Evolutionary conservation across 2,888 invertebrate species (phyloP).

Genomic region (Caenorhabditis auriculariae): DNA sequence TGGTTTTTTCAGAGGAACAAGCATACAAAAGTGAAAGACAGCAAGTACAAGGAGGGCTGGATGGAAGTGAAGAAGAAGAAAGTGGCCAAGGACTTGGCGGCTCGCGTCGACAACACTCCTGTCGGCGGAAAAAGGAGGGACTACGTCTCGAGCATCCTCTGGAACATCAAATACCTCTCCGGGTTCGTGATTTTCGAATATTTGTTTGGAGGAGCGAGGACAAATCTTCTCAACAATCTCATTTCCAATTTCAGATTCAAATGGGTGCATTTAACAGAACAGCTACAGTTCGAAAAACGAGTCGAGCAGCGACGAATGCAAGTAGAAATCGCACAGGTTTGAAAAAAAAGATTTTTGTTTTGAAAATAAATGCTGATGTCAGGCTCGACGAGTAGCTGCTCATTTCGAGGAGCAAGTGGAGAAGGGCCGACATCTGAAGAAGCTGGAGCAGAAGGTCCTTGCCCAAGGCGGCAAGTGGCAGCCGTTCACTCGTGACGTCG

Average conservation of each 20-base stretch:
- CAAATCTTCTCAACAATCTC: background rate
- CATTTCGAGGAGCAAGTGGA: conserved; percentile 75
- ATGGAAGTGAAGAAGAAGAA: conserved; percentile 57
- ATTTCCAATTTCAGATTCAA: conserved; percentile 76
- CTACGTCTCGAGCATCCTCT: conserved; percentile 83
- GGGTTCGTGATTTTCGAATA: conserved; percentile 66
- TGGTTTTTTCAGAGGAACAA: conserved; percentile 31
- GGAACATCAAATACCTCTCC: conserved; percentile 94
- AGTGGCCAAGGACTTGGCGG: conserved; percentile 80
- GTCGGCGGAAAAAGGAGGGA: conserved; percentile 83
- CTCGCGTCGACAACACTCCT: conserved; percentile 78
- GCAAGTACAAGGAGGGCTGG: conserved; percentile 58
- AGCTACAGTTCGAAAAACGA: conserved; percentile 87
- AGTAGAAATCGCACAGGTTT: conserved; percentile 37
- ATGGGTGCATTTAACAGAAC: conserved; percentile 91
- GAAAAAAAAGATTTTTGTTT: background rate
- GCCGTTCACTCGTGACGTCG: conserved; percentile 48
- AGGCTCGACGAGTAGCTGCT: conserved; percentile 86
- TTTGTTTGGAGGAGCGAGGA: background rate
- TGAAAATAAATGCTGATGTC: conserved; percentile 70
- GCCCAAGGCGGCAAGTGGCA: conserved; percentile 60
- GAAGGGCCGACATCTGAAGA: conserved; percentile 61
- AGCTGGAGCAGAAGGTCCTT: conserved; percentile 57
- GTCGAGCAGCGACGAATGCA: conserved; percentile 78
- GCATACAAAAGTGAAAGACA: conserved; percentile 14